Conservation (phyloP, 2,113 vertebrate species). For the Apteryx mantelli region DNA sequence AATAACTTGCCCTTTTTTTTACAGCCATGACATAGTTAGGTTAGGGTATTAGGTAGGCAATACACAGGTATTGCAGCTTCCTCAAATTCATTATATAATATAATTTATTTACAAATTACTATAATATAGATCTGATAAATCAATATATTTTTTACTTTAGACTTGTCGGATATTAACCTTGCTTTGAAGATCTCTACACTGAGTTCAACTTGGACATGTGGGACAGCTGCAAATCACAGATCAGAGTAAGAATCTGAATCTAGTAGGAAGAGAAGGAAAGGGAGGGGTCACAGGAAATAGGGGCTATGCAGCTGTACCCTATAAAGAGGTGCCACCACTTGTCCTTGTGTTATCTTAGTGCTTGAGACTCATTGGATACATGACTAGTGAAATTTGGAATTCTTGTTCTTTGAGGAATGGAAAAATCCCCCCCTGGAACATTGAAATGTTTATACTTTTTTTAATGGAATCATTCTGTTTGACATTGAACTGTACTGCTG, state of each 20-base stretch:
- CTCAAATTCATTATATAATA: background rate
- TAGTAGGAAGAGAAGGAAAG: too few species aligned
- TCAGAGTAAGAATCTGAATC: background rate
- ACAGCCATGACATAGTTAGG: background rate
- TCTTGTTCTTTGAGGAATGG: background rate
- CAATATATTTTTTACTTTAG: background rate
- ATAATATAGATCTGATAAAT: background rate
- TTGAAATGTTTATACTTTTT: background rate
- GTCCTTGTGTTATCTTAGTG: background rate
- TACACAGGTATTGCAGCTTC: background rate
- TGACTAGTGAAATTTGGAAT: background rate
- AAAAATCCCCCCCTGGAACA: background rate
- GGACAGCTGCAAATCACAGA: background rate
- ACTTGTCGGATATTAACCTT: background rate
- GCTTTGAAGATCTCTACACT: too few species aligned
- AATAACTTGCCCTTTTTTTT: background rate
- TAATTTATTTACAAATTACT: background rate
- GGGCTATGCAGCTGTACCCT: background rate
- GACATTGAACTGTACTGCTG: background rate
- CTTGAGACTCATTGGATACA: background rate
- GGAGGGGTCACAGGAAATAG: too few species aligned
- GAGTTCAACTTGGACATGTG: background rate
- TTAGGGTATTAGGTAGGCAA: background rate
- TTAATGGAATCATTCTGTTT: background rate
- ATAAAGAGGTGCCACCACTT: background rate